Conservation (phyloP, 2,888 invertebrate species). For the Anarsia innoxiella region DNA sequence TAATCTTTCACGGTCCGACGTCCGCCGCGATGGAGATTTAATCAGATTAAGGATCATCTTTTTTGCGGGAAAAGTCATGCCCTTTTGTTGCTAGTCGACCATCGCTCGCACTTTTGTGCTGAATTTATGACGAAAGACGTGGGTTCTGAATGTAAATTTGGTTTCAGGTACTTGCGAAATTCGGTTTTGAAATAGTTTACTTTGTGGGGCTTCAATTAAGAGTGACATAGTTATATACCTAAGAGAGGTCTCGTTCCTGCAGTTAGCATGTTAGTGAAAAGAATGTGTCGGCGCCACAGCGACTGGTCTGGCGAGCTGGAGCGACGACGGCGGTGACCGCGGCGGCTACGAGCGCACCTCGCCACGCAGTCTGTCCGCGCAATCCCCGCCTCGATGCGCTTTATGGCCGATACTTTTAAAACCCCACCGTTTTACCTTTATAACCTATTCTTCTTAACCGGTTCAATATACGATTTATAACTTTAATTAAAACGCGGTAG, state of each 20-base stretch:
- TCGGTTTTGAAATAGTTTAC: no score
- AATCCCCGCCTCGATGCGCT: conserved; percentile 37
- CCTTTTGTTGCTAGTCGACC: conserved; percentile 70
- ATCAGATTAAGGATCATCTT: conserved; percentile 76
- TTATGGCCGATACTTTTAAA: conserved; percentile 29
- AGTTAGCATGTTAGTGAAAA: no score
- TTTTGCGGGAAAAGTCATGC: conserved; percentile 72
- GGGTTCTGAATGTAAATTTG: conserved; percentile 67
- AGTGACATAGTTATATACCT: no score
- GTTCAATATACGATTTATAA: not conserved
- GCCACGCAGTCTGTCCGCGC: conserved; percentile 60
- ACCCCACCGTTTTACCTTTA: conserved; percentile 9
- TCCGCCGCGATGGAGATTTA: conserved; percentile 75
- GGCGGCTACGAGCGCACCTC: conserved; percentile 23
- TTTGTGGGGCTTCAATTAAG: no score
- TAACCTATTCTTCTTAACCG: not conserved
- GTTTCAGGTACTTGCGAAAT: no score
- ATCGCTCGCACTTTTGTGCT: conserved; percentile 68
- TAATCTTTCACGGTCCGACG: conserved; percentile 76
- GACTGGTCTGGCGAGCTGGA: conserved; percentile 9
- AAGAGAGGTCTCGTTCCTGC: no score
- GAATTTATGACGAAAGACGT: conserved; percentile 67
- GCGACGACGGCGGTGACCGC: conserved; percentile 14
- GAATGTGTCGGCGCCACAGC: conserved; percentile 12
- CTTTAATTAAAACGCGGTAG: no score